Conservation (phyloP, 2,113 vertebrate species). For the Aphyosemion australe region DNA sequence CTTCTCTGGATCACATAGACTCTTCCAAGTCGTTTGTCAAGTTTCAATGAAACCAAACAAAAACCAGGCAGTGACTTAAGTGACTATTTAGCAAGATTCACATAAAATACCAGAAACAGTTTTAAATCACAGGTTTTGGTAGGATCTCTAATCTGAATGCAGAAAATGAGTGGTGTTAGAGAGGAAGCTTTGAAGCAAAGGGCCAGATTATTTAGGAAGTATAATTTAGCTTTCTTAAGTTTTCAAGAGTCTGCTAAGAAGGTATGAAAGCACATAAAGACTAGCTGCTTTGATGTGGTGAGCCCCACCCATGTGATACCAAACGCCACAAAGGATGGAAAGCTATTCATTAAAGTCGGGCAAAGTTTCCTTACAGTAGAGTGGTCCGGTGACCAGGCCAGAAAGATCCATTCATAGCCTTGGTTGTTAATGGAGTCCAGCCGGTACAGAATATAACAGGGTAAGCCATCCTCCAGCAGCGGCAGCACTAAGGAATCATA, state of each 20-base stretch:
- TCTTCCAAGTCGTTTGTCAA: conserved; percentile 10
- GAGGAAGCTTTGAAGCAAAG: conserved; percentile 2
- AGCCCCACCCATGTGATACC: conserved; percentile 45
- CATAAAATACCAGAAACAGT: not conserved
- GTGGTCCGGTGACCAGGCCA: conserved; percentile 94
- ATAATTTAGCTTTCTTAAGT: conserved; percentile 32
- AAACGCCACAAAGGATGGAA: conserved; percentile 20
- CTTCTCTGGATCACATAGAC: conserved; percentile 10
- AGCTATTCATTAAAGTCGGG: conserved; percentile 50
- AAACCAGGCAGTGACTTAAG: conserved; percentile 1
- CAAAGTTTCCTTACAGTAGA: conserved; percentile 85
- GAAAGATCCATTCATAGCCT: conserved; percentile 95
- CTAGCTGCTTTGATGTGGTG: conserved; percentile 44
- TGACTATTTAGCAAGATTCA: not conserved
- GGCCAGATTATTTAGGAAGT: conserved; percentile 11
- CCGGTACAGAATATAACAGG: conserved; percentile 92
- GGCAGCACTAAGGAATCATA: conserved; percentile 89
- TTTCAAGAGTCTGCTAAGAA: conserved; percentile 18
- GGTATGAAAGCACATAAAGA: conserved; percentile 23
- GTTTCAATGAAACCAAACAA: conserved; percentile 19
- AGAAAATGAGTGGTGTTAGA: not conserved
- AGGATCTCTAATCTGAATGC: not conserved
- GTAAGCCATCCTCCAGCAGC: conserved; percentile 87
- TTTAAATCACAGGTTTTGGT: not conserved
- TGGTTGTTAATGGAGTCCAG: conserved; percentile 95